Percentiles rank a stretch among this genome's conserved stretches.
Conservation (phyloP, 2,888 invertebrate species). For the Tipula vernalis region DNA sequence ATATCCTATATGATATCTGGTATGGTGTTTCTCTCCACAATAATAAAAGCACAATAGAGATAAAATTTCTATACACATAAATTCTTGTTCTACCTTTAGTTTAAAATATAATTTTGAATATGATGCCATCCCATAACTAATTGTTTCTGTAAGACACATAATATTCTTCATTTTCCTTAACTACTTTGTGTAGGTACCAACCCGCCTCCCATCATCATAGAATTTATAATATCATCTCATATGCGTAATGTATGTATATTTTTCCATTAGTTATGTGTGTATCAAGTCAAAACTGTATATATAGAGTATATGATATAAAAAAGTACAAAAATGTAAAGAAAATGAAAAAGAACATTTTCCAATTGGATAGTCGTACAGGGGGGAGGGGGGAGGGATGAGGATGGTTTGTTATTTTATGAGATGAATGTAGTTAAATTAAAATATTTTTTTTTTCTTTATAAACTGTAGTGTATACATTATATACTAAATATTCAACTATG, state of each 20-base stretch:
- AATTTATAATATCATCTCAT: not conserved
- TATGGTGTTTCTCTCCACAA: not conserved
- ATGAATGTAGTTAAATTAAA: conserved; percentile 4
- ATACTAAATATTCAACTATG: not conserved
- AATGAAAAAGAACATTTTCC: not conserved
- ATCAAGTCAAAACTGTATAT: not conserved
- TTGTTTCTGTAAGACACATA: not conserved
- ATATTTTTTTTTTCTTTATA: not conserved
- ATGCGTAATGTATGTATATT: not conserved
- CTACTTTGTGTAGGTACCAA: not conserved
- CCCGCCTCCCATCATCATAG: not conserved
- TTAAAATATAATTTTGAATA: not conserved
- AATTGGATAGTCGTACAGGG: not conserved
- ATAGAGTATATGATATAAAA: not conserved
- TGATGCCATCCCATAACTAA: conserved; percentile 4
- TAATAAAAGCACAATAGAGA: not conserved
- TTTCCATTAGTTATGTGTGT: conserved; percentile 4
- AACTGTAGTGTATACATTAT: not conserved
- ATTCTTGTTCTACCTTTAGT: not conserved
- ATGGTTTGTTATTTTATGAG: conserved; percentile 4
- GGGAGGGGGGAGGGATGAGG: not conserved
- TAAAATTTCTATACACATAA: not conserved
- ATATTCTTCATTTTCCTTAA: not conserved
- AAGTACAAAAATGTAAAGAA: not conserved
- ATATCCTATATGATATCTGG: not conserved